Percentiles rank a stretch among this genome's conserved stretches.
These are phyloP conservation scores for Ericerus pela DNA, from an alignment of 1,140 invertebrate genomes.

Conservation along the genomic window DNA sequence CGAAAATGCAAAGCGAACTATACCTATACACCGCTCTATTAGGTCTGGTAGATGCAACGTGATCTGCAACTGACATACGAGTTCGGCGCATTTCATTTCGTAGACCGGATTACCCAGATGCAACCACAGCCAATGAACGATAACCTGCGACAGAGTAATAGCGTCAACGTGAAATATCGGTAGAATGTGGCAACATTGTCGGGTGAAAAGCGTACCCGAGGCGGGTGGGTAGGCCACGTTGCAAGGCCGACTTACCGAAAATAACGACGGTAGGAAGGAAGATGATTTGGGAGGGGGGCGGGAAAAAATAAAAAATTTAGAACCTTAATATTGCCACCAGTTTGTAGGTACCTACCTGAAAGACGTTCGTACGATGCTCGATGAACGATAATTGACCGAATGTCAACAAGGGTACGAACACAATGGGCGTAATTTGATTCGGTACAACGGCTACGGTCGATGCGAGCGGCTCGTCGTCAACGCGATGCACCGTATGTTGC, in stretches of 20 bases:
- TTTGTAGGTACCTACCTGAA: constrained; percentile 47
- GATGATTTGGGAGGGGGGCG: too few species aligned
- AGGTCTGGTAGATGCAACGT: constrained; percentile 41
- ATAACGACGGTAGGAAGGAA: too few species aligned
- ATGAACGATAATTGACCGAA: constrained; percentile 46
- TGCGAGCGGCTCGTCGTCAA: constrained; percentile 16
- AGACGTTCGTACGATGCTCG: constrained; percentile 45
- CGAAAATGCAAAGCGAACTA: neutral
- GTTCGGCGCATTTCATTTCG: constrained; percentile 46
- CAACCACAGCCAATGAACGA: constrained; percentile 50
- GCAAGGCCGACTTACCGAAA: too few species aligned
- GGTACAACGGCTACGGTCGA: constrained; percentile 20
- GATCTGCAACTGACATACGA: constrained; percentile 54
- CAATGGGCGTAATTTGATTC: too few species aligned
- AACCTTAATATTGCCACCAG: too few species aligned
- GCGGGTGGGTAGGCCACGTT: neutral
- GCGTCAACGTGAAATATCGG: too few species aligned
- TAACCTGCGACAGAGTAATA: constrained; percentile 33
- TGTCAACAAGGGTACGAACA: constrained; percentile 50
- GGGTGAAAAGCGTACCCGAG: too few species aligned
- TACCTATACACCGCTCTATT: constrained; percentile 53
- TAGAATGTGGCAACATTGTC: too few species aligned
- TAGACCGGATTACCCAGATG: constrained; percentile 43
- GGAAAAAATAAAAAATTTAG: too few species aligned
- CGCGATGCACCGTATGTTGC: constrained; percentile 12